These are phyloP conservation scores for Helobdella robusta DNA, from an alignment of 2,888 invertebrate genomes.

Conservation along the genomic window DNA sequence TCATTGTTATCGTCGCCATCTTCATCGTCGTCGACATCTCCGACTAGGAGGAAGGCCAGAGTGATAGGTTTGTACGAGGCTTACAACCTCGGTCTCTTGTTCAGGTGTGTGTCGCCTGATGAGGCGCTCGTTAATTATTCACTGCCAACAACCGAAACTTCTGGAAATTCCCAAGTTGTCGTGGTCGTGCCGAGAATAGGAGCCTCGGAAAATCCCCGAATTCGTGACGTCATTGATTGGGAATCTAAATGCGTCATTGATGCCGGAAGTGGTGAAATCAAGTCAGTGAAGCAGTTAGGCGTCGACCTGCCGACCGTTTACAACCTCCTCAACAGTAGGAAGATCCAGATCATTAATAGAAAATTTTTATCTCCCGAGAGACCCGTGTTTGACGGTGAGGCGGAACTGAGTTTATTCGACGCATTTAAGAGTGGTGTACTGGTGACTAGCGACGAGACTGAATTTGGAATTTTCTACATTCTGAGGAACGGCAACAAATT, in stretches of 20 bases:
- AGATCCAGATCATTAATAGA: slow-evolving; percentile 15
- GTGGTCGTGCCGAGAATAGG: slow-evolving; percentile 21
- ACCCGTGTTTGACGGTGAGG: background rate
- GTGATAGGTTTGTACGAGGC: slow-evolving; percentile 7
- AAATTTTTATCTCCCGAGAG: slow-evolving; percentile 1
- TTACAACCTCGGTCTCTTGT: slow-evolving; percentile 8
- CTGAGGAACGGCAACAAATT: slow-evolving; percentile 1
- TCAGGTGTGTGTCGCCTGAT: slow-evolving; percentile 12
- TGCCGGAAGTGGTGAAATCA: background rate
- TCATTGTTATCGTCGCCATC: background rate
- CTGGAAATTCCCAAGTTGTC: background rate
- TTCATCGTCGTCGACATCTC: background rate
- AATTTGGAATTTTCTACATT: slow-evolving; percentile 2
- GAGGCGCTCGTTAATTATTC: slow-evolving; percentile 15
- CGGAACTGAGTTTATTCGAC: background rate
- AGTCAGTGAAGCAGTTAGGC: slow-evolving; percentile 6
- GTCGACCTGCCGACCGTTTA: slow-evolving; percentile 14
- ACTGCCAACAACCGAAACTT: slow-evolving; percentile 11
- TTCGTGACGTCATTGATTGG: slow-evolving; percentile 7
- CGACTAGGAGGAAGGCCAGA: no score
- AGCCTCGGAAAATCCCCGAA: slow-evolving; percentile 12
- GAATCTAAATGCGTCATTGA: slow-evolving; percentile 13
- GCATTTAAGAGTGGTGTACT: slow-evolving; percentile 13
- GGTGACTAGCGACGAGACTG: background rate
- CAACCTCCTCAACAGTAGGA: background rate